Conservation (phyloP, 2,888 invertebrate genomes). For the Eupithecia insigniata region DNA sequence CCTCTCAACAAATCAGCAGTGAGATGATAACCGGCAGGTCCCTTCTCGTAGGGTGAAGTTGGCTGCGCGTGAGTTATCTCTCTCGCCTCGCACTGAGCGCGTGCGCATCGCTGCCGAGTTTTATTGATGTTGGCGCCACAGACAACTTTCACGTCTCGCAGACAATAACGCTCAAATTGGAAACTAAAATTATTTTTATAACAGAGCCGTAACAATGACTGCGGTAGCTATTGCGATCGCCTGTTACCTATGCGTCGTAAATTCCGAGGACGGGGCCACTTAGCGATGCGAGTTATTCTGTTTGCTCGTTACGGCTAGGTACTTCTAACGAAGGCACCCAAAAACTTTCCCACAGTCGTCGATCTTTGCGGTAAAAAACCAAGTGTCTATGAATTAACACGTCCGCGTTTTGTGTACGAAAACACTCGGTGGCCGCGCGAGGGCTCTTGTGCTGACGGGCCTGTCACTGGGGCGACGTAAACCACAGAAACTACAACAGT, state of each 20-base stretch:
- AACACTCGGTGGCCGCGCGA: slow-evolving; percentile 79
- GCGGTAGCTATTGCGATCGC: slow-evolving; percentile 66
- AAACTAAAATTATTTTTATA: slow-evolving; percentile 79
- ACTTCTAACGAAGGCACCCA: slow-evolving; percentile 81
- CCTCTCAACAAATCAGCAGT: slow-evolving; percentile 64
- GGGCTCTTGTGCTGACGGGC: slow-evolving; percentile 80
- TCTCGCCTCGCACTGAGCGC: slow-evolving; percentile 56
- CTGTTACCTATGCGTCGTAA: slow-evolving; percentile 72
- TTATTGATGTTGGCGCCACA: slow-evolving; percentile 82
- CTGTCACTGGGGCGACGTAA: slow-evolving; percentile 61
- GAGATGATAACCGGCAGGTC: slow-evolving; percentile 63
- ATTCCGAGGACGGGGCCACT: slow-evolving; percentile 75
- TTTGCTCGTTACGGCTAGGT: slow-evolving; percentile 81
- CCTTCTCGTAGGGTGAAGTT: slow-evolving; percentile 49
- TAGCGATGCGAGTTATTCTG: slow-evolving; percentile 79
- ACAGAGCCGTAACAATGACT: slow-evolving; percentile 64
- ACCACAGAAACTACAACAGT: slow-evolving; percentile 42
- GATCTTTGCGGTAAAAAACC: slow-evolving; percentile 80
- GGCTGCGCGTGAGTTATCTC: slow-evolving; percentile 64
- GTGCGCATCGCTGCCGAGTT: slow-evolving; percentile 68
- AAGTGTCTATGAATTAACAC: slow-evolving; percentile 84
- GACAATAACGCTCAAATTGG: slow-evolving; percentile 81
- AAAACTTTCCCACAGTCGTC: slow-evolving; percentile 83
- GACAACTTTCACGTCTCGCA: slow-evolving; percentile 80
- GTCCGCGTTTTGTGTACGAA: slow-evolving; percentile 80